Conservation (phyloP, 2,113 vertebrate genomes). For the human region DNA sequence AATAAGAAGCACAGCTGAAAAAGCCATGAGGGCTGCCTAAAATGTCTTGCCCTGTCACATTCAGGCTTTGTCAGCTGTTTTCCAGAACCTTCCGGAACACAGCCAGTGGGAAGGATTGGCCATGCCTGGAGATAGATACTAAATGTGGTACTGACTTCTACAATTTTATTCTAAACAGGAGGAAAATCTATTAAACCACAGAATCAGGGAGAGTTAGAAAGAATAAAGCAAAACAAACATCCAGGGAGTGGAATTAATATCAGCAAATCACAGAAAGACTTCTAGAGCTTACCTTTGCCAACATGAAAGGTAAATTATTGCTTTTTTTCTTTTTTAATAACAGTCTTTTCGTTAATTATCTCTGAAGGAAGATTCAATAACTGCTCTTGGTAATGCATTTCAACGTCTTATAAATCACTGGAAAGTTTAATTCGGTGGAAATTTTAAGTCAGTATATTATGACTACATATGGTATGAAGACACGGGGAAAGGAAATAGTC, state of each 20-base stretch:
- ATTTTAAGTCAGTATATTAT: slow-evolving; percentile 27
- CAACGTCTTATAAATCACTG: slow-evolving; percentile 36
- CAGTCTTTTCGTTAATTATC: slow-evolving; percentile 42
- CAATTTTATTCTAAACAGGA: not conserved
- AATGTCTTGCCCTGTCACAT: not conserved
- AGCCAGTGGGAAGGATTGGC: not conserved
- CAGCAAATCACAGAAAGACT: not conserved
- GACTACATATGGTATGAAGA: not conserved
- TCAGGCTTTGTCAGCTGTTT: not conserved
- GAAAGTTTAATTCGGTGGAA: slow-evolving; percentile 44
- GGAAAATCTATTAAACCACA: slow-evolving; percentile 29
- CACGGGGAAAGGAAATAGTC: not conserved
- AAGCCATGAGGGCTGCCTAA: not conserved
- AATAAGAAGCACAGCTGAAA: not conserved
- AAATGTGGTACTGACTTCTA: not conserved
- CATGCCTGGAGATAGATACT: not conserved
- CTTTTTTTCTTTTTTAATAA: not conserved
- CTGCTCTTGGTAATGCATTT: not conserved
- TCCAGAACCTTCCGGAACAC: not conserved
- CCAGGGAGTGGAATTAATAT: not conserved
- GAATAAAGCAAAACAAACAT: not conserved
- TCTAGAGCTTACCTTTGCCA: not conserved
- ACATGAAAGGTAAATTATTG: not conserved
- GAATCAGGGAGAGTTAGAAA: not conserved
- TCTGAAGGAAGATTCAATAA: slow-evolving; percentile 40